These are phyloP conservation scores for Amphipoea lucens DNA, from an alignment of 2,888 invertebrate species.

Conservation along the genomic window DNA sequence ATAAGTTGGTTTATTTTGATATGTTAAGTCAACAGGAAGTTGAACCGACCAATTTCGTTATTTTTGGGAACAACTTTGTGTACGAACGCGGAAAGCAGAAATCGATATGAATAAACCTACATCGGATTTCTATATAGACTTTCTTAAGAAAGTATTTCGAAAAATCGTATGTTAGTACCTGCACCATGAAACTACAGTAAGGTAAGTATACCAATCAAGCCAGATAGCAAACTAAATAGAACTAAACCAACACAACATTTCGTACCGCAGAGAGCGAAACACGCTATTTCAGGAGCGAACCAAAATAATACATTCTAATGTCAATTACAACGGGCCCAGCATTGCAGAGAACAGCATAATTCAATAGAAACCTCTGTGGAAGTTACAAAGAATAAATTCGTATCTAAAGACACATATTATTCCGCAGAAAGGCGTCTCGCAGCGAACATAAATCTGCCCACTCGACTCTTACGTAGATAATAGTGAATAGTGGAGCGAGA, in stretches of 20 bases:
- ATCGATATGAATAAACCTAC: neutral
- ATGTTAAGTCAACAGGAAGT: neutral
- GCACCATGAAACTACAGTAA: neutral
- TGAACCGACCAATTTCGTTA: neutral
- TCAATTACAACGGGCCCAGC: constrained; percentile 54
- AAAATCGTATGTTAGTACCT: neutral
- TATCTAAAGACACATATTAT: constrained; percentile 66
- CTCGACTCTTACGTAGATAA: constrained; percentile 69
- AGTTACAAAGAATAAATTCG: constrained; percentile 62
- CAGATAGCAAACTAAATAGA: constrained; percentile 10
- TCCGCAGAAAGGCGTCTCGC: constrained; percentile 62
- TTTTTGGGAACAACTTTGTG: neutral
- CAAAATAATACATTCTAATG: constrained; percentile 46
- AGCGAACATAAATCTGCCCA: constrained; percentile 67
- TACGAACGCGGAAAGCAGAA: neutral
- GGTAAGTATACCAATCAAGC: constrained; percentile 2
- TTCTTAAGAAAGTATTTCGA: neutral
- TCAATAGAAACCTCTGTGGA: constrained; percentile 58
- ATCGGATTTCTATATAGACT: no score
- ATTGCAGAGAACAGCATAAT: constrained; percentile 43
- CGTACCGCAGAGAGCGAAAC: constrained; percentile 12
- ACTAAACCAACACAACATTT: constrained; percentile 18
- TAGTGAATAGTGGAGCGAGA: constrained; percentile 67
- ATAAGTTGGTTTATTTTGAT: constrained; percentile 13
- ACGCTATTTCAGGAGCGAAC: constrained; percentile 8